Conservation (phyloP, 2,113 vertebrate species). For the Sapayoa aenigma region DNA sequence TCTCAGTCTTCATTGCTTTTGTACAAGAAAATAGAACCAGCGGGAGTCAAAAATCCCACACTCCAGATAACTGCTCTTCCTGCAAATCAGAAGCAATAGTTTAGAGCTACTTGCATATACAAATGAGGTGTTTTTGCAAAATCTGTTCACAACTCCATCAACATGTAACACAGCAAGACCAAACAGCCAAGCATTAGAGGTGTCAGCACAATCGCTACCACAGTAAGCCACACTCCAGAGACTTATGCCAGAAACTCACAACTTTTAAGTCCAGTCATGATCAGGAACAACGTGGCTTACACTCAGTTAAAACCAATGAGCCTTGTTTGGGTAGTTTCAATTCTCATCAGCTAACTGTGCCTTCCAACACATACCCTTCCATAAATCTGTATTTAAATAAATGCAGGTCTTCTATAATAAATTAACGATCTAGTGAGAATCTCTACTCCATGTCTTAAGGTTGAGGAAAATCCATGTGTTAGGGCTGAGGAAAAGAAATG, state of each 20-base stretch:
- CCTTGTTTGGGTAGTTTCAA: background rate
- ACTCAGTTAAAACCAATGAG: background rate
- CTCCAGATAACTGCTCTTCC: background rate
- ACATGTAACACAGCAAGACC: background rate
- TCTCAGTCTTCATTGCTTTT: background rate
- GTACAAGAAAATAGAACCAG: background rate
- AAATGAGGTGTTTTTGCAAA: background rate
- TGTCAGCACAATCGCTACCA: fast-evolving
- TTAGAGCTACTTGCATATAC: background rate
- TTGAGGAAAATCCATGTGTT: background rate
- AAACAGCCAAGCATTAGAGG: background rate
- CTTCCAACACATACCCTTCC: background rate
- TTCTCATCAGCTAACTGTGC: background rate
- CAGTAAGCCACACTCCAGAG: background rate
- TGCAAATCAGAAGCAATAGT: background rate
- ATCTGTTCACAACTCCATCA: background rate
- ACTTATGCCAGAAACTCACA: background rate
- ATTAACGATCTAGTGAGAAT: background rate
- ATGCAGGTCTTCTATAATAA: background rate
- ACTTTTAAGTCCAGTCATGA: background rate
- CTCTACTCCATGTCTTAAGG: background rate
- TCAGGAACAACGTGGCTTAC: background rate
- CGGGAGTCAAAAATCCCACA: background rate
- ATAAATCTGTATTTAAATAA: background rate
- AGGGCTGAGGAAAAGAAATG: background rate